Base-by-base conservation (phyloP, 1,140 invertebrate species). In the Episyrphus balteatus region DNA sequence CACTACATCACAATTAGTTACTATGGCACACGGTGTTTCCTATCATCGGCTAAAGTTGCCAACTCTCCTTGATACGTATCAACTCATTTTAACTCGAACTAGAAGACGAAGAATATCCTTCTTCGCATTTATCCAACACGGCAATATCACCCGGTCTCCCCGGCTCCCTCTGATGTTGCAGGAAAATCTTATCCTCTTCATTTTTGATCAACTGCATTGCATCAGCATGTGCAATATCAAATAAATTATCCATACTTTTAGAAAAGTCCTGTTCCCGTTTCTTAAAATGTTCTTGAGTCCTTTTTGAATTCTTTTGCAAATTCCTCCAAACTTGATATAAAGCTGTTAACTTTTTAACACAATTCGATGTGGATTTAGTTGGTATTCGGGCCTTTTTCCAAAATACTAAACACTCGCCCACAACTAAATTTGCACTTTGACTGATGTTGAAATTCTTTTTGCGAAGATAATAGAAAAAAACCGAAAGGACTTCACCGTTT, bases 371-470 rank as follows among this genome's bases (percentile, higher is more conserved):
- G 42, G 47, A 42, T 50, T 42, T 62, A 12, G 51, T 59, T 32
- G 53, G 52, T 39, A 55, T 55, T 54, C 54, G 47, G 11, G 53
- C 49, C 45, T 59, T 59, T 57, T 56, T 52, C 53, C 57, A 59
- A 46, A 49, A 53, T 36, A 54, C 53, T 47, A 57, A 51, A 37
- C 53, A 57, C 47, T 55, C 51, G 2, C 51, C 34, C 53, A 61
- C 57, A 10, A 49, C 50, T n/a, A 47, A 52, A 55, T 63, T 60
- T 14, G 55, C 56, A 44, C 54, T 66, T 60, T 56, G 52, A 55
- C 45, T 57, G 17, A 52, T 50, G 48, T 31, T 54, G 46, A 57
- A 51, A 18, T 57, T 57, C 31, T 56, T 50, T 57, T 59, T 53
- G 18, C 52, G 54, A 56, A 58, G 58, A 44, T 60, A 58, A 44